These are phyloP conservation scores for Agonopterix alstromeriana DNA, from an alignment of 2,888 invertebrate genomes.

Conservation along the genomic window DNA sequence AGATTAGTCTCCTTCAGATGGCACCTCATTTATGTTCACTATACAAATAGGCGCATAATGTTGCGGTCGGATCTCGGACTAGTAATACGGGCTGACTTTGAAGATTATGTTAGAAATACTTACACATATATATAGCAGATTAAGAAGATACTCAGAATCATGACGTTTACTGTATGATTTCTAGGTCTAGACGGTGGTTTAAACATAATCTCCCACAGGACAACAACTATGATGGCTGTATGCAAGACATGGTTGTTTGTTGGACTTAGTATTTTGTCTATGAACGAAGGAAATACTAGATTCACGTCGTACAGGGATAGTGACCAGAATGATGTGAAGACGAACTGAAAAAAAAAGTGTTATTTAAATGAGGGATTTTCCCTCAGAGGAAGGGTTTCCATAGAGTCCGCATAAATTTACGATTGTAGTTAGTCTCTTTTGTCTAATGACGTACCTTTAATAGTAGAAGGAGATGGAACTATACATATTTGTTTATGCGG, in stretches of 20 bases:
- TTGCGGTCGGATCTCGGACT: too few species aligned
- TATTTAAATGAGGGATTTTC: too few species aligned
- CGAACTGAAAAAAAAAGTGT: conserved; percentile 28
- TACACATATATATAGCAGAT: conserved; percentile 25
- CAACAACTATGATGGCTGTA: conserved; percentile 24
- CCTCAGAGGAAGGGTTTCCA: too few species aligned
- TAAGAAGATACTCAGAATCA: conserved; percentile 4
- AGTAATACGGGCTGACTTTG: too few species aligned
- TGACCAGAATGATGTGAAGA: conserved; percentile 41
- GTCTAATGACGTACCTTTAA: too few species aligned
- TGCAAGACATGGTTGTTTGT: conserved; percentile 39
- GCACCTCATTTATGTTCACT: too few species aligned
- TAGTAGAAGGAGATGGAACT: too few species aligned
- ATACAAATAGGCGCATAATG: too few species aligned
- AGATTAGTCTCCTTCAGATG: too few species aligned
- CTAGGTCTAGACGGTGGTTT: conserved; percentile 21
- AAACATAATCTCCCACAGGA: conserved; percentile 34
- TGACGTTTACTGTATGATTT: conserved; percentile 14
- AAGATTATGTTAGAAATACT: conserved; percentile 18
- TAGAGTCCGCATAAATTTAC: too few species aligned
- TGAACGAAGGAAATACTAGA: conserved; percentile 35
- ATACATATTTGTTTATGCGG: too few species aligned
- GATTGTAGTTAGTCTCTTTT: too few species aligned
- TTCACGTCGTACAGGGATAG: conserved; percentile 32
- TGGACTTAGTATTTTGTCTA: conserved; percentile 34